Evolutionary conservation across 1,140 invertebrate species (phyloP).

Genomic region (Rhopalosiphum padi): DNA sequence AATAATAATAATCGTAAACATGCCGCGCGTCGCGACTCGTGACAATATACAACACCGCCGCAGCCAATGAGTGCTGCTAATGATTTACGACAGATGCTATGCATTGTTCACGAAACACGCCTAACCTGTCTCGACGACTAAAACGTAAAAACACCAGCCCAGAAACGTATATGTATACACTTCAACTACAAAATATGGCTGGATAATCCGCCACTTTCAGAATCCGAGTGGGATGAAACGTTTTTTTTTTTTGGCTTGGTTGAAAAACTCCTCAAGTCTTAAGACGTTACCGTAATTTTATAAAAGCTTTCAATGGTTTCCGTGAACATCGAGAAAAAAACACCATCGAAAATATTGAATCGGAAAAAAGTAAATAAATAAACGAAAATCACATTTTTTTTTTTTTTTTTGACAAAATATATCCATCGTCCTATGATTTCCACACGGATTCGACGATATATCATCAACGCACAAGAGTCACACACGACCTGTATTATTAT

Average conservation of each 20-base stretch:
- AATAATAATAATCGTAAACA: constrained; percentile 35
- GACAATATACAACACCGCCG: neutral
- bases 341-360: too few relatives aligned
- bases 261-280: neutral
- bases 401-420: too few relatives aligned
- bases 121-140: neutral
- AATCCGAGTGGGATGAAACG: neutral
- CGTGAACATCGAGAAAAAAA: too few relatives aligned
- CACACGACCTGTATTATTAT: neutral
- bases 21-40: neutral
- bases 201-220: neutral
- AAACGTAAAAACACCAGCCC: neutral
- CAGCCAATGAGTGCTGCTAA: neutral
- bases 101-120: neutral
- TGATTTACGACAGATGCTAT: constrained; percentile 8
- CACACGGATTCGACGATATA: too few relatives aligned
- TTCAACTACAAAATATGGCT: neutral
- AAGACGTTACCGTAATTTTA: neutral
- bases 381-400: too few relatives aligned
- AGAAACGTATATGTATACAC: neutral
- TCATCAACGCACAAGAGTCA: neutral
- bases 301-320: too few relatives aligned
- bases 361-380: too few relatives aligned
- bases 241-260: neutral
- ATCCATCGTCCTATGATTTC: too few relatives aligned